phyloP scores from a whole-genome alignment of 2,888 invertebrate species.

The Aricia artaxerxes region DNA sequence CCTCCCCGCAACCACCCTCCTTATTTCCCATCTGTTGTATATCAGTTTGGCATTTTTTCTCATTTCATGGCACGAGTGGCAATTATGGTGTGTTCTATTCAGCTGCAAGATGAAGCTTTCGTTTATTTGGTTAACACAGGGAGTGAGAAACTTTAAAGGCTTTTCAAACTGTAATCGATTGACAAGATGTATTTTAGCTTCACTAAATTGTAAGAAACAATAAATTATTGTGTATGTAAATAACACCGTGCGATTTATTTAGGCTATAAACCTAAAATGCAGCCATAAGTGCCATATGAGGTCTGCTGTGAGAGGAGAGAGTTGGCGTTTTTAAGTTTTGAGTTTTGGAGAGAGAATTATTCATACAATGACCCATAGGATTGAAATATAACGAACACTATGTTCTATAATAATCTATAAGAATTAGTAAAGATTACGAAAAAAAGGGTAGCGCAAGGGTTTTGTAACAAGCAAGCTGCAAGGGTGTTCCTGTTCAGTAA shows the following conservation, averaged over 20 bases:
- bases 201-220: conserved; percentile 81
- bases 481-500: no score
- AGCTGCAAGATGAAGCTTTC: conserved; percentile 68
- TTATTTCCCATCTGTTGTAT: conserved; percentile 54
- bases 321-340: no score
- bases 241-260: conserved; percentile 76
- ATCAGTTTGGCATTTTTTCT: conserved; percentile 42
- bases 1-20: conserved; percentile 65
- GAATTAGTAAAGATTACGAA: no score
- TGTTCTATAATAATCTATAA: background rate
- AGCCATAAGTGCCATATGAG: conserved; percentile 40
- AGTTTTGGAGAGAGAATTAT: no score
- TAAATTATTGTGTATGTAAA: conserved; percentile 82
- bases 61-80: conserved; percentile 60
- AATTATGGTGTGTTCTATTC: conserved; percentile 65
- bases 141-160: conserved; percentile 73
- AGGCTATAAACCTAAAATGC: conserved; percentile 59
- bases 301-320: background rate
- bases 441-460: no score
- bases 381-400: background rate
- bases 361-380: background rate
- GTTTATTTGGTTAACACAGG: conserved; percentile 70
- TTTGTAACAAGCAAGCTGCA: no score
- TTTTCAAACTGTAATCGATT: conserved; percentile 77
- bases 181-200: conserved; percentile 79